Evolutionary conservation across 2,113 vertebrate species (phyloP), one percentile per base, ranked within the genome.

Genomic region (Pavo muticus): DNA sequence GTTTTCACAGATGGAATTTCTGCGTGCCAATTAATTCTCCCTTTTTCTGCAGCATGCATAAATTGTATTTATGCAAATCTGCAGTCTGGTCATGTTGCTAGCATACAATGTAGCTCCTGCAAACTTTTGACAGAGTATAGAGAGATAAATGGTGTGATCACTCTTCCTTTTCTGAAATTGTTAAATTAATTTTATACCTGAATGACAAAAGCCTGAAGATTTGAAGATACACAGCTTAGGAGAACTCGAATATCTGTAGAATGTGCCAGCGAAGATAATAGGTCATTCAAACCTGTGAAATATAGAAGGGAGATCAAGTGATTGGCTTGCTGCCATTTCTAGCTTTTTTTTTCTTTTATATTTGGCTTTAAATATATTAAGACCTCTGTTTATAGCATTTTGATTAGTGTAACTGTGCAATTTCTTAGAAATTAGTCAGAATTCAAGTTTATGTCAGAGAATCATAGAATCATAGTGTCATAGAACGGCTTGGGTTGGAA

Each of bases 191-290:
- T 96, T 90, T 85, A 54, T 97, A 98, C 97, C 97, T 98, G 92
- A 90, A 98, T 96, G 81, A 98, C 57, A 59, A 97, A 97, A 60
- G 63, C 89, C 71, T 97, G 95, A 68, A 98, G 96, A 88, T 96
- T 95, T 57, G 97, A 97, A 94, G 93, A 97, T 40, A 98, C 27
- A 70, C 73, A 94, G 21, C 95, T 95, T 72, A 98, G 93, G 82
- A 98, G 97, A 77, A 95, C 64, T 2, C 82, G 83, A 60, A 98
- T 96, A 73, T 98, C 97, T 79, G 94, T 75, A 15, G 87, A 96
- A 79, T 87, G 91, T 50, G 78, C 82, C 96, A 98, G 93, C 63
- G 95, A 94, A 93, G 92, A 93, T 69, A 97, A 73, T 19, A 98
- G 91, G 83, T 96, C 96, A 10, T 95, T 96, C 84, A 98, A 91